phyloP scores from a whole-genome alignment of 2,113 vertebrate species.

The Eleginops maclovinus region DNA sequence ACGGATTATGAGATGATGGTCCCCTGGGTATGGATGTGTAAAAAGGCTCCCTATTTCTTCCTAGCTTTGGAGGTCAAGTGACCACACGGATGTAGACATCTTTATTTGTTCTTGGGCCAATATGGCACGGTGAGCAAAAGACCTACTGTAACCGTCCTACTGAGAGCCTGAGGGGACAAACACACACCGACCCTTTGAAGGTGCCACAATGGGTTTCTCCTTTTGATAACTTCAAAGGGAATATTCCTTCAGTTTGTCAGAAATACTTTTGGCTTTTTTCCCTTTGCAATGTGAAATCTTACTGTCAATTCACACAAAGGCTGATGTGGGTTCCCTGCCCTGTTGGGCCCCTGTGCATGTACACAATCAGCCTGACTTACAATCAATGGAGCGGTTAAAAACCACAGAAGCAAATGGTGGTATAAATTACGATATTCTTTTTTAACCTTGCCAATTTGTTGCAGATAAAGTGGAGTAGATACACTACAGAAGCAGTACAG shows the following conservation, averaged over 20 bases:
- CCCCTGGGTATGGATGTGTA: slow-evolving; percentile 3
- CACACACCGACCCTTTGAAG: slow-evolving; percentile 51
- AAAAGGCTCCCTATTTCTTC: neutral
- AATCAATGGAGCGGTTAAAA: neutral
- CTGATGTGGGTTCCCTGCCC: neutral
- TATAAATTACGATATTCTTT: neutral
- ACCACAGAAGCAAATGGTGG: neutral
- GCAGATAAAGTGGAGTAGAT: neutral
- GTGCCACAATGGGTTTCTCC: slow-evolving; percentile 44
- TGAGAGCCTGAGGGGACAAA: slow-evolving; percentile 42
- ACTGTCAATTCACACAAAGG: slow-evolving; percentile 39
- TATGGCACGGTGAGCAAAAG: slow-evolving; percentile 9
- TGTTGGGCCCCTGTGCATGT: neutral
- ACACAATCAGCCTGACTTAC: slow-evolving; percentile 9
- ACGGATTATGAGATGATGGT: slow-evolving; percentile 43
- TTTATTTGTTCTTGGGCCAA: neutral
- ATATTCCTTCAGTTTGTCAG: slow-evolving; percentile 50
- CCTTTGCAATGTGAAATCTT: slow-evolving; percentile 46
- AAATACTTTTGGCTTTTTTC: slow-evolving; percentile 35
- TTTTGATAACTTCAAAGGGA: slow-evolving; percentile 61
- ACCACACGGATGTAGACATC: slow-evolving; percentile 25
- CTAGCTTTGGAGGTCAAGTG: slow-evolving; percentile 26
- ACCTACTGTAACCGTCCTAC: slow-evolving; percentile 19
- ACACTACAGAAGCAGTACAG: neutral
- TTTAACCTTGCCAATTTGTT: too few relatives aligned